phyloP scores from a whole-genome alignment of 2,797 vertebrate species.

The Synanceia verrucosa region DNA sequence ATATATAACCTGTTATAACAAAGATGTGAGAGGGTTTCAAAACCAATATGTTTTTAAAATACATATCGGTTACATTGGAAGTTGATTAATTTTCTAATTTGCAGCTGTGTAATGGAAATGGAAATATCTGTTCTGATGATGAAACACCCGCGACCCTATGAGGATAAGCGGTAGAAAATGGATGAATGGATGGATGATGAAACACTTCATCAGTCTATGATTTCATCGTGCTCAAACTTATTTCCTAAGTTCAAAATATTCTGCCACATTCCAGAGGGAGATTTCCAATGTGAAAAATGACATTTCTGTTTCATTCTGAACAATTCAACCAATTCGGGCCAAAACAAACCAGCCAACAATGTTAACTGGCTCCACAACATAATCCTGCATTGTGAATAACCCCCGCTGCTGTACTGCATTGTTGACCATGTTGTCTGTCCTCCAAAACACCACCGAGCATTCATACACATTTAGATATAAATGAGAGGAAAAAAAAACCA shows the following conservation, averaged over 20 bases:
- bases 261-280: no score
- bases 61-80: not conserved
- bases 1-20: not conserved
- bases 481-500: not conserved
- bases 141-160: no score
- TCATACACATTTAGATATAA: slow-evolving; percentile 21
- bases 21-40: not conserved
- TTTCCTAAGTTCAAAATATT: not conserved
- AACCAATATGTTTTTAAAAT: not conserved
- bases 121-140: slow-evolving; percentile 4
- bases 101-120: not conserved
- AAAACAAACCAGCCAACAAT: slow-evolving; percentile 40
- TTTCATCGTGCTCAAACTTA: not conserved
- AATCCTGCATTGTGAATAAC: slow-evolving; percentile 50
- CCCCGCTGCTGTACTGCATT: slow-evolving; percentile 36
- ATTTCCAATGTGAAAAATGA: not conserved
- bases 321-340: slow-evolving; percentile 32
- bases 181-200: no score
- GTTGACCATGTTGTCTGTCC: slow-evolving; percentile 51
- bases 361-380: slow-evolving; percentile 44
- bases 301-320: slow-evolving; percentile 25
- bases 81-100: slow-evolving; percentile 15
- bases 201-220: slow-evolving; percentile 3
- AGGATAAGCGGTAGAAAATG: no score
- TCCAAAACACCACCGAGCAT: slow-evolving; percentile 36